Evolutionary conservation across 2,888 invertebrate species (phyloP).

Genomic region (Perithous albicinctus): DNA sequence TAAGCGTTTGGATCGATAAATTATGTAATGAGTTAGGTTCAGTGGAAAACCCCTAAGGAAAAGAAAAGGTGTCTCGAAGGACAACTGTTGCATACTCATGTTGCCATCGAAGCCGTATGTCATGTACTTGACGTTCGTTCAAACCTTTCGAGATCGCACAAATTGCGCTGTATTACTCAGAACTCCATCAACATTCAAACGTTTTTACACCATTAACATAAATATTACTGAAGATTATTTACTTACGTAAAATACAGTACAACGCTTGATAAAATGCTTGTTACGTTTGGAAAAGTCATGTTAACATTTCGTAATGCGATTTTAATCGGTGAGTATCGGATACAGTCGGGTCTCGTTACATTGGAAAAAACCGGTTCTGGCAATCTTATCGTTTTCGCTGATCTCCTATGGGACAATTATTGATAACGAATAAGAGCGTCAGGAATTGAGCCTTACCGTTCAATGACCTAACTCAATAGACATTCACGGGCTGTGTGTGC

Average conservation of each 20-base stretch:
- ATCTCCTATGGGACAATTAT: neutral
- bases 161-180: slow-evolving; percentile 18
- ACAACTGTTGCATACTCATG: neutral
- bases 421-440: neutral
- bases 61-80: slow-evolving; percentile 25
- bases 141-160: slow-evolving; percentile 30
- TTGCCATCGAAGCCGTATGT: neutral
- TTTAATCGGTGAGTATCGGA: neutral
- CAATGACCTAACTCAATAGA: neutral
- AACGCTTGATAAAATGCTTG: slow-evolving; percentile 6
- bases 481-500: neutral
- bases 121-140: neutral
- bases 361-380: neutral
- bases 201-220: slow-evolving; percentile 23
- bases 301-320: slow-evolving; percentile 29
- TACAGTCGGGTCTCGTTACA: neutral
- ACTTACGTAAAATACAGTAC: neutral
- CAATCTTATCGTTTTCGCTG: neutral
- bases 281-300: slow-evolving; percentile 2
- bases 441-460: neutral
- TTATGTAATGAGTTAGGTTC: too few species aligned
- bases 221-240: slow-evolving; percentile 3
- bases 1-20: too few species aligned
- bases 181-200: slow-evolving; percentile 45
- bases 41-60: neutral